phyloP scores from a whole-genome alignment of 92 coral and sea anemone species.

The Siderastrea radians region DNA sequence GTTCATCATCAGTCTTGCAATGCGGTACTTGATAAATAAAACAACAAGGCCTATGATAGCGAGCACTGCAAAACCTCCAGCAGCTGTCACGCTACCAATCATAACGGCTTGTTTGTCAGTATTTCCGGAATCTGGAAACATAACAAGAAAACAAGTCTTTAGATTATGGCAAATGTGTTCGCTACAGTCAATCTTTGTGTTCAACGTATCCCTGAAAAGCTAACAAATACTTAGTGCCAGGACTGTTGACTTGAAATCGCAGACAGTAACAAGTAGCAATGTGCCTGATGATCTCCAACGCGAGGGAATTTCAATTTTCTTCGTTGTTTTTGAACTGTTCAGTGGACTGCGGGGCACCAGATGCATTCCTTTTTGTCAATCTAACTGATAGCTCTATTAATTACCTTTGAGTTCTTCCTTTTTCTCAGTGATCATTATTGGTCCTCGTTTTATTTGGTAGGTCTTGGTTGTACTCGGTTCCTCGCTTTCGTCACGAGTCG shows the following conservation, averaged over 20 bases:
- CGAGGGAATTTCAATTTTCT: too few relatives aligned
- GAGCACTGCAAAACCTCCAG: constrained; percentile 34
- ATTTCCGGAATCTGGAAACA: neutral
- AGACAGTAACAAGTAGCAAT: too few relatives aligned
- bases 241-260: too few relatives aligned
- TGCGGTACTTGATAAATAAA: constrained; percentile 43
- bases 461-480: constrained; percentile 2
- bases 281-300: too few relatives aligned
- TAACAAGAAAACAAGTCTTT: neutral
- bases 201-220: too few relatives aligned
- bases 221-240: too few relatives aligned
- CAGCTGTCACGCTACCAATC: constrained; percentile 36
- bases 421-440: neutral
- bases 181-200: too few relatives aligned
- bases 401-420: neutral
- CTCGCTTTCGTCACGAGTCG: neutral
- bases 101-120: constrained; percentile 31
- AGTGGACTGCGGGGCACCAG: too few relatives aligned
- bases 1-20: constrained; percentile 38
- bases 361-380: neutral
- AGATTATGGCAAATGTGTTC: neutral
- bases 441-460: constrained; percentile 13
- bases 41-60: constrained; percentile 31
- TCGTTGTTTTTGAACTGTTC: too few relatives aligned
- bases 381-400: neutral